Evolutionary conservation across 2,113 vertebrate species (phyloP).

Genomic region (Sprattus sprattus): DNA sequence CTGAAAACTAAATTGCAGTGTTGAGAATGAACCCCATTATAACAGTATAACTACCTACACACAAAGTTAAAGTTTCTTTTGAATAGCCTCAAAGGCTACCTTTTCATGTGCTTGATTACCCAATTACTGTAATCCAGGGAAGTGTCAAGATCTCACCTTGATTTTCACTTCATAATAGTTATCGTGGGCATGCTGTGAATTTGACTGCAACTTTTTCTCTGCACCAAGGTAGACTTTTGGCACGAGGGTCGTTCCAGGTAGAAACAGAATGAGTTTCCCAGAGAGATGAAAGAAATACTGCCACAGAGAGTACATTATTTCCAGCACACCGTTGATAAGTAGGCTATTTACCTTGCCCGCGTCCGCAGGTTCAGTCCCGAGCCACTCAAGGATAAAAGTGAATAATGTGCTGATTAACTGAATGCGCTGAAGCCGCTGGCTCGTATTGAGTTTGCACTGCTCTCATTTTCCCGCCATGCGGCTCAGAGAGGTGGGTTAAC

Average conservation of each 20-base stretch:
- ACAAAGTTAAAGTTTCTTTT: neutral
- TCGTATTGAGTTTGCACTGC: neutral
- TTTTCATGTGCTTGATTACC: neutral
- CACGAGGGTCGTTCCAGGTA: neutral
- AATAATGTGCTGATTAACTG: conserved; percentile 16
- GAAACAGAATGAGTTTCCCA: neutral
- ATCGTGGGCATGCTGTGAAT: neutral
- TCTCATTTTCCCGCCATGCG: neutral
- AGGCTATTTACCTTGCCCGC: conserved; percentile 13
- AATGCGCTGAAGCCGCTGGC: neutral
- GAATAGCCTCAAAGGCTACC: neutral
- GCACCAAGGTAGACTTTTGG: neutral
- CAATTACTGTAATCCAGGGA: neutral
- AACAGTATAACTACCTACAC: neutral
- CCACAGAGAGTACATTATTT: conserved; percentile 9
- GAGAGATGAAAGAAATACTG: neutral
- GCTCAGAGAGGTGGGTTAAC: conserved; percentile 37
- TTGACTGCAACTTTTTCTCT: neutral
- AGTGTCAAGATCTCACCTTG: neutral
- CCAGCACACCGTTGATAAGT: neutral
- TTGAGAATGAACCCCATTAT: neutral
- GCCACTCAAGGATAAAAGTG: conserved; percentile 7
- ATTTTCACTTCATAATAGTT: conserved; percentile 7
- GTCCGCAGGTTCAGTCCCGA: neutral
- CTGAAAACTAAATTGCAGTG: neutral